Conservation (phyloP, 2,797 vertebrate genomes). For the Champsocephalus esox region DNA sequence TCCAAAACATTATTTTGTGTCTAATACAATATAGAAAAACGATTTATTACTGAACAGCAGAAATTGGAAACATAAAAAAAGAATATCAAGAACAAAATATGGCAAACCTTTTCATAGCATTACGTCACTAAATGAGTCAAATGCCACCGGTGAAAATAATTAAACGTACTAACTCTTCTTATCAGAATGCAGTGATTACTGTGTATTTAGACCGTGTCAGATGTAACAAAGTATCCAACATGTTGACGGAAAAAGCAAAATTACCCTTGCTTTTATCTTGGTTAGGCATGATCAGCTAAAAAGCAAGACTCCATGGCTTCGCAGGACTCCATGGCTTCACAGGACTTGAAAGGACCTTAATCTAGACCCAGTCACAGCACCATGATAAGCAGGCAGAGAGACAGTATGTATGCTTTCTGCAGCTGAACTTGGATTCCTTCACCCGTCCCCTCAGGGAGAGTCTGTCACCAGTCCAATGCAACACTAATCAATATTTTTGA, state of each 20-base stretch:
- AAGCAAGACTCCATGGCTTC: background rate
- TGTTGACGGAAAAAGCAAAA: too few relatives aligned
- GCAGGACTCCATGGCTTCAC: background rate
- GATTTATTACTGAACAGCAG: constrained; percentile 6
- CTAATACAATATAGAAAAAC: background rate
- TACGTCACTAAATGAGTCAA: constrained; percentile 16
- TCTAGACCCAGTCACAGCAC: constrained; percentile 27
- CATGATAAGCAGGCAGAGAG: constrained; percentile 40
- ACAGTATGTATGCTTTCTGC: constrained; percentile 50
- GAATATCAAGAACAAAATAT: constrained; percentile 15
- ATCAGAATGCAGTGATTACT: background rate
- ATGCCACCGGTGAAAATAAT: constrained; percentile 6
- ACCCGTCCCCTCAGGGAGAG: constrained; percentile 38
- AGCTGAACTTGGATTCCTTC: constrained; percentile 49
- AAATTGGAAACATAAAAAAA: constrained; percentile 18
- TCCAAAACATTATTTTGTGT: background rate
- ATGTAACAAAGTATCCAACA: background rate
- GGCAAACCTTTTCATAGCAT: constrained; percentile 22
- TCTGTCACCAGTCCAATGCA: constrained; percentile 45
- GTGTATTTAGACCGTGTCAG: background rate
- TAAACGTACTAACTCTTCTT: constrained; percentile 15
- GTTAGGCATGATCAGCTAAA: constrained; percentile 10
- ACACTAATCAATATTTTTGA: constrained; percentile 59
- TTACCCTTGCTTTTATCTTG: constrained; percentile 6
- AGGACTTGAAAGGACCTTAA: constrained; percentile 25